These are phyloP conservation scores for Tragelaphus scriptus DNA, from an alignment of 2,113 vertebrate species.

Conservation along the genomic window DNA sequence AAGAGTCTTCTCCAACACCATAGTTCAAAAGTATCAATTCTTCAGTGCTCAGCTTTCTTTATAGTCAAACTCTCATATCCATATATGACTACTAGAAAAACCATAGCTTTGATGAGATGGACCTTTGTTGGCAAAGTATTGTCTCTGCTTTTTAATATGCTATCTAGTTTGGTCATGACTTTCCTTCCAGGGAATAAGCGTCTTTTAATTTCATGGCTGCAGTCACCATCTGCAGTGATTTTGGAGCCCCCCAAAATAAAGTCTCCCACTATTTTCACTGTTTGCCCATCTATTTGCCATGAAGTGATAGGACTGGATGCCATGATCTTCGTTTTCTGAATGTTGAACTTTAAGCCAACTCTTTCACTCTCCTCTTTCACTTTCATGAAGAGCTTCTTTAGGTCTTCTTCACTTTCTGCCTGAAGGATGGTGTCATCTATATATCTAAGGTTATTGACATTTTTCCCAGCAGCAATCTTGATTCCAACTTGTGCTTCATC, in stretches of 20 bases:
- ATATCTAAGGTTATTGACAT: neutral
- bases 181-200: neutral
- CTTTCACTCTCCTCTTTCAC: neutral
- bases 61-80: neutral
- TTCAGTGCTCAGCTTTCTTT: rapidly evolving
- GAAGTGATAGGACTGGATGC: neutral
- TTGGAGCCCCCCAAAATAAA: neutral
- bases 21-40: neutral
- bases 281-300: neutral
- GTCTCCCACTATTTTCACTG: neutral
- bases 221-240: neutral
- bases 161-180: neutral
- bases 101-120: neutral
- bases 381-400: neutral
- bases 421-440: neutral
- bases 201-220: neutral
- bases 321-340: neutral
- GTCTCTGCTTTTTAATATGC: neutral
- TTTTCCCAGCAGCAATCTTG: neutral
- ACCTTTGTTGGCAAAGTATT: neutral
- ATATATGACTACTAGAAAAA: neutral
- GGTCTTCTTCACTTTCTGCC: neutral
- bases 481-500: neutral
- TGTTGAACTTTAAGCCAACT: neutral
- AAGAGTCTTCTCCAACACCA: neutral